Base-by-base conservation (phyloP, 2,113 vertebrate genomes). In the Dicrurus megarhynchus region DNA sequence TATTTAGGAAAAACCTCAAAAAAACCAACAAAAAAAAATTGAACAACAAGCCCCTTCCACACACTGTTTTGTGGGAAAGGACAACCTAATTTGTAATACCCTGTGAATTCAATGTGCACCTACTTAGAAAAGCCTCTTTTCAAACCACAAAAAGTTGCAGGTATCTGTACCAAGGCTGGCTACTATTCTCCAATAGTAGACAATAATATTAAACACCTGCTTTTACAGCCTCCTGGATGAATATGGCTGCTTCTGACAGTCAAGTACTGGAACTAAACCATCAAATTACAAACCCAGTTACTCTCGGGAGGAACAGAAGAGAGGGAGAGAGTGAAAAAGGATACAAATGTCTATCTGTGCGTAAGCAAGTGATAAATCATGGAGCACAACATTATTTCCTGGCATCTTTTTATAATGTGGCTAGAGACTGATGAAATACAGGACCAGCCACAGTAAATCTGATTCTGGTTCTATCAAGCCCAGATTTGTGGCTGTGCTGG, bases 391-490 rank as follows among this genome's bases (percentile, higher is more conserved):
- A 1, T 71, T 95, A 75, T 84, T 96, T 95, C 74, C 50, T 90
- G 88, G 73, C 73, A 94, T 92, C 80, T 93, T 78, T 94, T 84
- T 71, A 89, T 81, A 86, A 77, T 4, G 64, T 84, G 82, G 71
- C 75, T 64, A 75, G 39, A 96, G 69, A 81, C 60, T 95, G 95
- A 88, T 57, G 90, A 96, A 95, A 93, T 86, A 75, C 85, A 95
- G 91, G 60, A 75, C 83, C 28, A 77, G 92, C 20, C 23, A 1
- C 4, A 87, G 52, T 84, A 93, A 92, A 94, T 75, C 73, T 90
- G 85, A 37, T 92, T 93, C 60, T 64, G 37, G 37, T 46, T 78
- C 73, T 78, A 90, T 86, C 68, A 94, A 86, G 37, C n/a, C 83
- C 86, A 92, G 44, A 89, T 91, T 94, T 92, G 49, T 94, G 49